Evolutionary conservation across 2,888 invertebrate species (phyloP), one percentile per base, ranked within the genome.

Genomic region (Coelinius sp.): DNA sequence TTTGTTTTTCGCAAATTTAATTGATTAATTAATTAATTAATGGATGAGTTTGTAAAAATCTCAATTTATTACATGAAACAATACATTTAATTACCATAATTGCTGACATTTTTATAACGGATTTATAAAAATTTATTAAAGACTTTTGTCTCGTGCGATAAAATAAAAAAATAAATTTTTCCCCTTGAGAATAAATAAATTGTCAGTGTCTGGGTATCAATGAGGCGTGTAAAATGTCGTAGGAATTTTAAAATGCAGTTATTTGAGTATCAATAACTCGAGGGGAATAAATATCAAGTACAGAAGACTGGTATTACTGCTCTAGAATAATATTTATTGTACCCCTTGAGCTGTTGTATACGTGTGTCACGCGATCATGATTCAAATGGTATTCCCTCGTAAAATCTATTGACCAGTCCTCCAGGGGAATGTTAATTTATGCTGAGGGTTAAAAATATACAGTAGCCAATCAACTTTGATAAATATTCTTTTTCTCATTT

Each of bases 321-420:
- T n/a, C 17, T 31, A 20, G 17, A 27, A 35, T n/a, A 14, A 27
- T 59, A 59, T 59, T 59, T 59, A 59, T 59, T 59, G 17, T n/a
- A 6, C 20, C 17, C 59, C 17, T 12, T 7, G 17, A 27, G 56
- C 35, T 31, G 59, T n/a, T 35, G 59, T 31, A 14, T 14, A 59
- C 49, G 49, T 49, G 31, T 31, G 59, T 59, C 59, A 59, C 59
- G 59, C 59, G 20, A 59, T 27, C 56, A n/a, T 25, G 20, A 20
- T 20, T 8, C 17, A 7, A 17, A 10, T 10, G n/a, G 8, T 49
- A 49, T 5, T 10, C 20, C 22, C 14, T 20, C 14, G n/a, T 49
- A 20, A 14, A 49, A 49, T 49, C 20, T 49, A 49, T 22, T 14
- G 49, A 22, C 49, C 14, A 49, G 20, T 49, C 10, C 20, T 6